Conservation (phyloP, 1,140 invertebrate genomes). For the Cecropterus lyciades region DNA sequence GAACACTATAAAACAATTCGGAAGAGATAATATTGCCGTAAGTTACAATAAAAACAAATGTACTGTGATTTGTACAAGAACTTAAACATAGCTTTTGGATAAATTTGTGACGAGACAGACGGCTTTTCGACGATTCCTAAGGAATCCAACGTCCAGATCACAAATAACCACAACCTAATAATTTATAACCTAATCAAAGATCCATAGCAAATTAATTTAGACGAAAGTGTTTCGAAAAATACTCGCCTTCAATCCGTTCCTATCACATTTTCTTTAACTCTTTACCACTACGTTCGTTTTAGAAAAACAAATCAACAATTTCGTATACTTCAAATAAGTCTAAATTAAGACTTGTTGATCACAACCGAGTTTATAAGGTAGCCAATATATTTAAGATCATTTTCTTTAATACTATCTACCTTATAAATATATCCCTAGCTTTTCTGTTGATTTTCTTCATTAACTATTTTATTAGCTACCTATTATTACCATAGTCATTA, state of each 20-base stretch:
- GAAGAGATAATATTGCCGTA: constrained; percentile 79
- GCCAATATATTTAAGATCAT: not conserved
- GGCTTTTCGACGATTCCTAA: constrained; percentile 44
- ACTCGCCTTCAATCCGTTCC: constrained; percentile 60
- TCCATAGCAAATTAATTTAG: constrained; percentile 59
- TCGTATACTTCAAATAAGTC: constrained; percentile 76
- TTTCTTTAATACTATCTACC: not conserved
- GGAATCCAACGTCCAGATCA: constrained; percentile 47
- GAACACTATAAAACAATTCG: constrained; percentile 65
- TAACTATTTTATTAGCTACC: not conserved
- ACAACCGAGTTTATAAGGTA: constrained; percentile 23
- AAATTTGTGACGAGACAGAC: constrained; percentile 69
- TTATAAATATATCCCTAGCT: too few relatives aligned
- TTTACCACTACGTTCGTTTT: constrained; percentile 55
- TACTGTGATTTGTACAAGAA: constrained; percentile 68
- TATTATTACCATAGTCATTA: not conserved
- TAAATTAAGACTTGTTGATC: constrained; percentile 45
- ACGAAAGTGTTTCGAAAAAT: constrained; percentile 68
- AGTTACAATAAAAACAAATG: constrained; percentile 59
- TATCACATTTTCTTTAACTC: constrained; percentile 69
- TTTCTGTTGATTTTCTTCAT: not conserved
- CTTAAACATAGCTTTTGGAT: constrained; percentile 71
- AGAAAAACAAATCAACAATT: constrained; percentile 68
- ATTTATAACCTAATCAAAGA: constrained; percentile 63
- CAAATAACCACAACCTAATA: constrained; percentile 77